These are phyloP conservation scores for Rhinogobio ventralis DNA, from an alignment of 2,797 vertebrate genomes.

Conservation along the genomic window DNA sequence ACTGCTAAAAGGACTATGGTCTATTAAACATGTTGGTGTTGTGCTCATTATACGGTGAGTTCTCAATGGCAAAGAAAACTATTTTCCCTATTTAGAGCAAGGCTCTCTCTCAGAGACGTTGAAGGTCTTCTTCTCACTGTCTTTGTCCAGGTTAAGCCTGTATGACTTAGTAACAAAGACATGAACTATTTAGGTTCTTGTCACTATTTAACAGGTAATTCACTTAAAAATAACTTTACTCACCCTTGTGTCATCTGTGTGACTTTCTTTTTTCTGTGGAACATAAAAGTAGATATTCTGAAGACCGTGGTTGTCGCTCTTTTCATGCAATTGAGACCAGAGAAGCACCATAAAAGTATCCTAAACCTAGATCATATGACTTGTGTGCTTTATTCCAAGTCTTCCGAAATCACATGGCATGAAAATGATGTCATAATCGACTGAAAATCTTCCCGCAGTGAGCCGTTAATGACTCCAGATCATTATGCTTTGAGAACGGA, in stretches of 20 bases:
- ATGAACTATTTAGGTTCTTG: background rate
- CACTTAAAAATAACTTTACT: background rate
- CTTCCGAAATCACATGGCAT: background rate
- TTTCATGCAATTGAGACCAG: background rate
- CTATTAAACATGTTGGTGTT: slow-evolving; percentile 8
- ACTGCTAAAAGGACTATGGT: background rate
- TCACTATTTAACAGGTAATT: background rate
- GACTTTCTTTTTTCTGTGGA: background rate
- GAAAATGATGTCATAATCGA: background rate
- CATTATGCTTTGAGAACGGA: background rate
- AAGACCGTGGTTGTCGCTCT: background rate
- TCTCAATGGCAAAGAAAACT: background rate
- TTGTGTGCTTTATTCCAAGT: background rate
- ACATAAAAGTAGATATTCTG: background rate
- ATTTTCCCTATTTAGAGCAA: background rate
- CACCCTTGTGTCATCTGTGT: background rate
- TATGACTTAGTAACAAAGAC: background rate
- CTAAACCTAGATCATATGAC: background rate
- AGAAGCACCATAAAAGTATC: background rate
- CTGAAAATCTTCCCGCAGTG: background rate
- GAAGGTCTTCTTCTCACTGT: background rate
- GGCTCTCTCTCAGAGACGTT: background rate
- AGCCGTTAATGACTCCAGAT: background rate
- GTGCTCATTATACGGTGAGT: background rate
- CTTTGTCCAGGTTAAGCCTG: background rate